These are phyloP conservation scores for Anoplopoma fimbria DNA, from an alignment of 2,113 vertebrate genomes.

Conservation along the genomic window DNA sequence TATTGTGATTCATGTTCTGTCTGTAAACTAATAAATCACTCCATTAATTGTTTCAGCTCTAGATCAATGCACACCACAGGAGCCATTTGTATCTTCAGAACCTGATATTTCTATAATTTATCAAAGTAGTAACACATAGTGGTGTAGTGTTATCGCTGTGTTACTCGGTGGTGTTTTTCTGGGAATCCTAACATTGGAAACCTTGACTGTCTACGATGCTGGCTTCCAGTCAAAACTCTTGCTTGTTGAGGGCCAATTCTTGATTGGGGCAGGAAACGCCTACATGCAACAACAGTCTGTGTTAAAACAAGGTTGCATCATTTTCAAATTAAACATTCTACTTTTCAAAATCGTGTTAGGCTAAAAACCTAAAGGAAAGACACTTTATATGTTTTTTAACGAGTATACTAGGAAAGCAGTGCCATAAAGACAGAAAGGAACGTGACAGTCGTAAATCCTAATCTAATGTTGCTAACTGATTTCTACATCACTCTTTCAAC, in stretches of 20 bases:
- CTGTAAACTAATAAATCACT: not conserved
- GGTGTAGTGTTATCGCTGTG: not conserved
- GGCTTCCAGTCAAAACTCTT: slow-evolving; percentile 41
- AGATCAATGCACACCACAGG: not conserved
- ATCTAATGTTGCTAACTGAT: slow-evolving; percentile 53
- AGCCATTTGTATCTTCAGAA: not conserved
- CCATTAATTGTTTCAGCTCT: not conserved
- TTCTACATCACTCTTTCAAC: slow-evolving; percentile 38
- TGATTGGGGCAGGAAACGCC: slow-evolving; percentile 45
- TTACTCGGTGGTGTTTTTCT: slow-evolving; percentile 27
- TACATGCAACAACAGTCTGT: slow-evolving; percentile 19
- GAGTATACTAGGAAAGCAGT: not conserved
- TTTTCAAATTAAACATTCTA: slow-evolving; percentile 1
- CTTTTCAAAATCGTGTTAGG: not conserved
- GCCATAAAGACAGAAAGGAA: not conserved
- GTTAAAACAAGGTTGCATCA: slow-evolving; percentile 6
- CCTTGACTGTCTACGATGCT: slow-evolving; percentile 22
- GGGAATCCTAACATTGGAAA: slow-evolving; percentile 32
- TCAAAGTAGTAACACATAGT: not conserved
- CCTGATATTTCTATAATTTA: not conserved
- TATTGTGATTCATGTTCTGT: not conserved
- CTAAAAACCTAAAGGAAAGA: not conserved
- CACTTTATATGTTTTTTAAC: not conserved
- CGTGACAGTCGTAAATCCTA: not conserved
- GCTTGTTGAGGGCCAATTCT: slow-evolving; percentile 33